phyloP scores from a whole-genome alignment of 2,113 vertebrate species.

The Semnopithecus entellus region DNA sequence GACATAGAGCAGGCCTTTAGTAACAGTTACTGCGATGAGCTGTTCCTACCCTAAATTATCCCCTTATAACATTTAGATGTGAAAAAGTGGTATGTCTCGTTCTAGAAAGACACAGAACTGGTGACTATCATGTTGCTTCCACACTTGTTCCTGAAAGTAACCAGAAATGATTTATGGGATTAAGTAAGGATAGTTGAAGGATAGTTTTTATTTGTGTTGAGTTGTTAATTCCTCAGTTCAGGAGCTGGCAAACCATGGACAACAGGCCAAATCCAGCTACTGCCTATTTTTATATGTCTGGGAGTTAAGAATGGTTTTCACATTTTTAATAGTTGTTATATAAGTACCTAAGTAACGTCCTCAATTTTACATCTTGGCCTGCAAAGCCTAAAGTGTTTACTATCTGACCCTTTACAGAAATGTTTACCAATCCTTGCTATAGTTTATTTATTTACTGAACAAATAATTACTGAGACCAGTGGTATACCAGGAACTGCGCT shows the following conservation, averaged over 20 bases:
- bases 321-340: not conserved
- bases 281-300: not conserved
- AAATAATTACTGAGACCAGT: not conserved
- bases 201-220: not conserved
- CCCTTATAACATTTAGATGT: not conserved
- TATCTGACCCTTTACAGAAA: not conserved
- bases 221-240: not conserved
- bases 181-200: not conserved
- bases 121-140: not conserved
- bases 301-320: not conserved
- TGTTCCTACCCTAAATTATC: not conserved
- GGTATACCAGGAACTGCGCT: not conserved
- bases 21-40: not conserved
- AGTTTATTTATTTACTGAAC: not conserved
- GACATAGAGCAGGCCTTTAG: not conserved
- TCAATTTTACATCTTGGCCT: not conserved
- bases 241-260: not conserved
- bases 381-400: not conserved
- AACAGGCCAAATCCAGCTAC: not conserved
- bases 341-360: not conserved
- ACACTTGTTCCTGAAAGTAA: not conserved
- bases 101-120: not conserved
- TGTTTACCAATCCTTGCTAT: not conserved
- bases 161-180: slow-evolving; percentile 3
- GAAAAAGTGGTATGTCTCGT: not conserved